These are phyloP conservation scores for human (Homo sapiens) DNA, from an alignment of 2,113 vertebrate species.

Conservation along the genomic window GRCh38 chrX:27277001-27277500, in stretches of 20 bases:
- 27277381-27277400: not conserved
- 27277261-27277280: not conserved
- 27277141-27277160: not conserved
- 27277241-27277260: not conserved
- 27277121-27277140: not conserved
- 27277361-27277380: not conserved
- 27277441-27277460: not conserved
- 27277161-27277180: not conserved
- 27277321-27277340: not conserved
- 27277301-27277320: no score
- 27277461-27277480: not conserved
- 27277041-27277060: not conserved
- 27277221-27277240: not conserved
- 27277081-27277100: not conserved
- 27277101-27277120: not conserved
- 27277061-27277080: not conserved
- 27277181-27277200: not conserved
- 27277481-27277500: not conserved
- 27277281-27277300: not conserved
- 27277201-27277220: not conserved
- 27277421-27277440: not conserved
- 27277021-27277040: not conserved
- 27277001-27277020: not conserved
- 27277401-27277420: not conserved
- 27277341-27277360: not conserved